phyloP scores from a whole-genome alignment of 2,888 invertebrate species.

The Beris chalybata region DNA sequence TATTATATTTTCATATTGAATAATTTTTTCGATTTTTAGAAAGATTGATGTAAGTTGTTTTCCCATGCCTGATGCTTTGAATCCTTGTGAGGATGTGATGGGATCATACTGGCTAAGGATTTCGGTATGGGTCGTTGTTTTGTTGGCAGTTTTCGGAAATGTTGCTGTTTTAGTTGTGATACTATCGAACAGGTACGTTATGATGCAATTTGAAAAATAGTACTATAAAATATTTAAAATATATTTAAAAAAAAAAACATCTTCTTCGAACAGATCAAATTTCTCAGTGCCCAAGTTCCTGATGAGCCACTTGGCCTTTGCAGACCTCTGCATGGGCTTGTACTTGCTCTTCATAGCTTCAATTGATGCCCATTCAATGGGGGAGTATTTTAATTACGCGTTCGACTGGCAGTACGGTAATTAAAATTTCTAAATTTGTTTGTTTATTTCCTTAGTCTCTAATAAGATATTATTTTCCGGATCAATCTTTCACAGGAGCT shows the following conservation, averaged over 20 bases:
- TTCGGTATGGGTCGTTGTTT: constrained; percentile 85
- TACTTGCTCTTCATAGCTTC: constrained; percentile 82
- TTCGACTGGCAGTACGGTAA: constrained; percentile 84
- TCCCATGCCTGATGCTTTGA: constrained; percentile 77
- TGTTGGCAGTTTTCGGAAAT: constrained; percentile 82
- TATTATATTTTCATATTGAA: background rate
- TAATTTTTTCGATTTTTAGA: constrained; percentile 41
- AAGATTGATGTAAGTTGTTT: constrained; percentile 65
- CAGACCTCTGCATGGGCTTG: constrained; percentile 84
- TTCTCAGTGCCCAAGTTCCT: constrained; percentile 69
- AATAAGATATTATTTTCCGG: background rate
- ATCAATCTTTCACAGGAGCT: constrained; percentile 57
- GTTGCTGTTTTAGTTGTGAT: constrained; percentile 78
- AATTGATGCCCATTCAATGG: constrained; percentile 81
- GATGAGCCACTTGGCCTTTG: constrained; percentile 82
- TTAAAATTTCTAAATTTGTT: constrained; percentile 2
- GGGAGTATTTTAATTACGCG: constrained; percentile 86
- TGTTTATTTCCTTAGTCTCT: background rate
- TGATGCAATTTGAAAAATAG: background rate
- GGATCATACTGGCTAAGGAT: constrained; percentile 76
- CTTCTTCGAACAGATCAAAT: constrained; percentile 54
- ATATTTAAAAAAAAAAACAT: constrained; percentile 6
- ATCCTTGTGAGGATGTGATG: constrained; percentile 90
- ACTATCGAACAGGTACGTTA: constrained; percentile 59
- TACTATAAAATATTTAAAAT: background rate